Evolutionary conservation across 2,113 vertebrate genomes (phyloP), one percentile per base, ranked within the genome.

Genomic region (Peucedramus taeniatus): DNA sequence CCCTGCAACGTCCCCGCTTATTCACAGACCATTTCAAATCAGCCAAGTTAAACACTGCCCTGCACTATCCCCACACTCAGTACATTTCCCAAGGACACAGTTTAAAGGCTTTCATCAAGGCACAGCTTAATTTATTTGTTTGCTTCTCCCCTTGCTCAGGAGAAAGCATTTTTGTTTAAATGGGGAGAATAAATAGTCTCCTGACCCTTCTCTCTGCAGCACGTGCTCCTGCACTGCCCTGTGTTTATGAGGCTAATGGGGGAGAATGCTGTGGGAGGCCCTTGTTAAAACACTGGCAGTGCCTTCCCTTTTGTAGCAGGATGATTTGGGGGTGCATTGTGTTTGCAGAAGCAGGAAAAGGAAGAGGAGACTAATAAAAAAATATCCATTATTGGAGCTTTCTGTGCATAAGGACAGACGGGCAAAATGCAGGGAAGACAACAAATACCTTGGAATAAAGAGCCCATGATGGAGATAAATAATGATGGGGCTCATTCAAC

Each of bases 91-190:
- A 96, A 97, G 94, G 96, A 96, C 92, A 89, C 88, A 47, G 50
- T 93, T 90, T 90, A 96, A 93, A 94, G 87, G 91, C 84, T 96
- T 94, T 91, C 91, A 96, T 97, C 95, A 96, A 96, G 78, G 77
- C 90, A 65, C 54, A 75, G 93, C 83, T 81, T 94, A 97, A 96
- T 96, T 96, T 96, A 96, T 96, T 92, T 96, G 93, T 96, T 96
- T 96, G 93, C 93, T 92, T 96, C 92, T 94, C 72, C 87, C 64
- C 64, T 95, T 75, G 83, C 88, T 92, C 92, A 59, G 26, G 64
- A 95, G 93, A 96, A 96, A 95, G 94, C 93, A 81, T 94, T 96
- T 96, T 94, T 96, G 96, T 97, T 96, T 94, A 95, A 93, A 95
- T 89, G 71, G 72, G 53, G 81, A 95, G 85, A 87, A 96, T 94